Conservation (phyloP, 2,888 invertebrate genomes). For the Empis livida region DNA sequence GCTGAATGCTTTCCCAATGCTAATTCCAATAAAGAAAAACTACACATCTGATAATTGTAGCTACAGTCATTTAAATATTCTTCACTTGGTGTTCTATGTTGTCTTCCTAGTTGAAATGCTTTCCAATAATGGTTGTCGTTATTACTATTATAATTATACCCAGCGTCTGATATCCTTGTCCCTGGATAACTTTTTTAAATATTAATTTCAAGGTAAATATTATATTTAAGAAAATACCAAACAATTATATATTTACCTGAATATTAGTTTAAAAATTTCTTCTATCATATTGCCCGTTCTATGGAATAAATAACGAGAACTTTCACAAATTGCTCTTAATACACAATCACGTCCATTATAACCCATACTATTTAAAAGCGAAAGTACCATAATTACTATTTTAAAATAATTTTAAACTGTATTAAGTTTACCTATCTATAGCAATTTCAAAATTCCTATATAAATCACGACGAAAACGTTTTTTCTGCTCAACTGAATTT, state of each 20-base stretch:
- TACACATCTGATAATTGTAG: slow-evolving; percentile 45
- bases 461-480: slow-evolving; percentile 51
- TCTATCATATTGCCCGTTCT: slow-evolving; percentile 50
- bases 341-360: slow-evolving; percentile 59
- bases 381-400: neutral
- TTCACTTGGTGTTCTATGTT: slow-evolving; percentile 22
- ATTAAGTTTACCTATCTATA: slow-evolving; percentile 47
- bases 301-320: slow-evolving; percentile 47
- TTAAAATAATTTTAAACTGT: neutral
- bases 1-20: slow-evolving; percentile 44
- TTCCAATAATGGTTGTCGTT: slow-evolving; percentile 52
- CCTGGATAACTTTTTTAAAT: neutral
- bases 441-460: slow-evolving; percentile 55
- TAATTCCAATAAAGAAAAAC: slow-evolving; percentile 57
- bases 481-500: too few species aligned
- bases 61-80: slow-evolving; percentile 38
- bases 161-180: neutral
- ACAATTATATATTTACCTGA: slow-evolving; percentile 12
- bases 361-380: slow-evolving; percentile 61
- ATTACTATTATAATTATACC: slow-evolving; percentile 27
- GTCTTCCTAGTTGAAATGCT: slow-evolving; percentile 44
- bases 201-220: neutral
- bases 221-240: neutral
- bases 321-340: slow-evolving; percentile 59
- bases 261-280: slow-evolving; percentile 49